phyloP scores from a whole-genome alignment of 2,888 invertebrate species.

The Bellardia pandia region DNA sequence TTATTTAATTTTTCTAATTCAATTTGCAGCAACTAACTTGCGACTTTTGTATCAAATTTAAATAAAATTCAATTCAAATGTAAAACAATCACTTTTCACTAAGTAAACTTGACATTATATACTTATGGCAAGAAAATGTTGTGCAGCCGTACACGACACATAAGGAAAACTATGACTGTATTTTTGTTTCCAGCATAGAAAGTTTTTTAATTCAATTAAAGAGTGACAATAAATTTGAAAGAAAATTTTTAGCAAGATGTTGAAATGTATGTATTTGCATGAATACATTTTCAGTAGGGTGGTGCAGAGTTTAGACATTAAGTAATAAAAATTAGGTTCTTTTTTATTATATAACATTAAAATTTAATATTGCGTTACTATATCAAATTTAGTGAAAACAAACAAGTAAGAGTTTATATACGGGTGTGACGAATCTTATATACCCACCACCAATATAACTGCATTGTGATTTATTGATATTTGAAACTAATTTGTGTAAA shows the following conservation, averaged over 20 bases:
- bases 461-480: too few species aligned
- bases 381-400: too few species aligned
- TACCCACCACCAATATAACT: too few species aligned
- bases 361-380: too few species aligned
- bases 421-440: too few species aligned
- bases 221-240: constrained; percentile 48
- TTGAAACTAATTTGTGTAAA: too few species aligned
- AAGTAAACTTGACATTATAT: constrained; percentile 18
- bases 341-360: too few species aligned
- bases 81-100: constrained; percentile 33
- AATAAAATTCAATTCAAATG: constrained; percentile 36
- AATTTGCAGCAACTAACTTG: constrained; percentile 29
- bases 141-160: neutral
- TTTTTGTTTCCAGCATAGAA: constrained; percentile 10
- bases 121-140: constrained; percentile 21
- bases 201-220: constrained; percentile 56
- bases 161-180: constrained; percentile 18
- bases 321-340: too few species aligned
- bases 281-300: neutral
- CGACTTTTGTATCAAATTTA: constrained; percentile 33
- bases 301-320: neutral
- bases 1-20: constrained; percentile 9
- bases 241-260: neutral
- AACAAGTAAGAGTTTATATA: too few species aligned
- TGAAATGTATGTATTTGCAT: neutral